phyloP scores from a whole-genome alignment of 2,888 invertebrate genomes.

The Drosophila birchii region DNA sequence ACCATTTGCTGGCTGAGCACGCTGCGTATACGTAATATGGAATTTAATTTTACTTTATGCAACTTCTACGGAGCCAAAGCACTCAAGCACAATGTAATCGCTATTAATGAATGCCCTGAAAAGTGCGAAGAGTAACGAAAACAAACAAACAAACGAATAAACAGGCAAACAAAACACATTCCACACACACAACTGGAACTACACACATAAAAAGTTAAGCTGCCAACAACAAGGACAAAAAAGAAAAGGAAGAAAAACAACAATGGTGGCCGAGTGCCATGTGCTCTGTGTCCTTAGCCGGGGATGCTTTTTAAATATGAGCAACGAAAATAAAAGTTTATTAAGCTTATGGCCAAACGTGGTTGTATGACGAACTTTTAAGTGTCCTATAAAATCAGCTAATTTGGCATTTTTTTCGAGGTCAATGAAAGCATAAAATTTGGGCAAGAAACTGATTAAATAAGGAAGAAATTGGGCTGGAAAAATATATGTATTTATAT shows the following conservation, averaged over 20 bases:
- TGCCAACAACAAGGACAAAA: slow-evolving; percentile 10
- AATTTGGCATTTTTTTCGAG: background rate
- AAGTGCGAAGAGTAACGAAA: slow-evolving; percentile 51
- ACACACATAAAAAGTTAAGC: slow-evolving; percentile 21
- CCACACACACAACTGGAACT: slow-evolving; percentile 13
- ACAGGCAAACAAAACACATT: slow-evolving; percentile 42
- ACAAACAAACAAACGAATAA: slow-evolving; percentile 25
- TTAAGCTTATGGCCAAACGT: slow-evolving; percentile 38
- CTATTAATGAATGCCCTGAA: slow-evolving; percentile 63
- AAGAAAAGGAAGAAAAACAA: slow-evolving; percentile 8
- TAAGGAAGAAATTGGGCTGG: background rate
- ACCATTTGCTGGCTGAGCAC: slow-evolving; percentile 57
- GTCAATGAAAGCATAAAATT: background rate
- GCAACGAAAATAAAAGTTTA: slow-evolving; percentile 40
- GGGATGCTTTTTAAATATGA: slow-evolving; percentile 40
- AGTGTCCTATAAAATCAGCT: slow-evolving; percentile 16
- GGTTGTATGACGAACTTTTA: slow-evolving; percentile 2
- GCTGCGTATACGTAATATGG: slow-evolving; percentile 69
- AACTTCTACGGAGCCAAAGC: slow-evolving; percentile 29
- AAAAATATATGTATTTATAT: too few species aligned
- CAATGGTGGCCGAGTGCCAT: slow-evolving; percentile 31
- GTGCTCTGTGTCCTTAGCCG: slow-evolving; percentile 27
- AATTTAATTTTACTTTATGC: slow-evolving; percentile 70
- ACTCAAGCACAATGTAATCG: slow-evolving; percentile 65
- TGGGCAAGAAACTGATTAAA: background rate